Conservation (phyloP, 23 tunicate genomes). For the Styela plicata region DNA sequence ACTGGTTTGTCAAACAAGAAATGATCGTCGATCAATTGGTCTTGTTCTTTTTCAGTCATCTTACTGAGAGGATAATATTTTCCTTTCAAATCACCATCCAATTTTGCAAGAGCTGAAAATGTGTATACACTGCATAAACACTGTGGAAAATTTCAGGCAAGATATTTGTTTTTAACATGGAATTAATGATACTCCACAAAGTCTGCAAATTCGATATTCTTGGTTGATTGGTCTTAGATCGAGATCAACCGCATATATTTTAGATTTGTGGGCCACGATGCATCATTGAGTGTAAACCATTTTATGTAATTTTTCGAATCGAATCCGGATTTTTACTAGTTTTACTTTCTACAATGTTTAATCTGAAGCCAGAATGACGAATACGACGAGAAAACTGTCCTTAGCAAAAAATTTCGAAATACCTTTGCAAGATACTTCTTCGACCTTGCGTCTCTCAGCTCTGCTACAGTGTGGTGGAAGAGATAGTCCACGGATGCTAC, state of each 20-base stretch:
- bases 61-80: conserved; percentile 78
- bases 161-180: too few relatives aligned
- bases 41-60: conserved; percentile 88
- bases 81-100: conserved; percentile 90
- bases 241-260: too few relatives aligned
- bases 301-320: too few relatives aligned
- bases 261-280: too few relatives aligned
- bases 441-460: conserved; percentile 91
- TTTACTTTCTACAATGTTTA: not conserved
- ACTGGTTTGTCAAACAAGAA: conserved; percentile 87
- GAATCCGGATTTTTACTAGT: not conserved
- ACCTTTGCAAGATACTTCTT: conserved; percentile 66
- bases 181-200: too few relatives aligned
- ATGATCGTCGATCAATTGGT: conserved; percentile 78
- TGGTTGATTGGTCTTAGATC: too few relatives aligned
- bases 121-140: too few relatives aligned
- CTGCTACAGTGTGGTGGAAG: conserved; percentile 93
- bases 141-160: too few relatives aligned
- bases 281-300: too few relatives aligned
- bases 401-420: too few relatives aligned
- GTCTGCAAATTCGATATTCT: too few relatives aligned
- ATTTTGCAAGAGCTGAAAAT: conserved; percentile 65
- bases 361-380: not conserved
- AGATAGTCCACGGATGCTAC: conserved; percentile 89
- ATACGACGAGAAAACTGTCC: too few relatives aligned